These are phyloP conservation scores for Protodeltote pygarga DNA, from an alignment of 2,888 invertebrate genomes.

Conservation along the genomic window DNA sequence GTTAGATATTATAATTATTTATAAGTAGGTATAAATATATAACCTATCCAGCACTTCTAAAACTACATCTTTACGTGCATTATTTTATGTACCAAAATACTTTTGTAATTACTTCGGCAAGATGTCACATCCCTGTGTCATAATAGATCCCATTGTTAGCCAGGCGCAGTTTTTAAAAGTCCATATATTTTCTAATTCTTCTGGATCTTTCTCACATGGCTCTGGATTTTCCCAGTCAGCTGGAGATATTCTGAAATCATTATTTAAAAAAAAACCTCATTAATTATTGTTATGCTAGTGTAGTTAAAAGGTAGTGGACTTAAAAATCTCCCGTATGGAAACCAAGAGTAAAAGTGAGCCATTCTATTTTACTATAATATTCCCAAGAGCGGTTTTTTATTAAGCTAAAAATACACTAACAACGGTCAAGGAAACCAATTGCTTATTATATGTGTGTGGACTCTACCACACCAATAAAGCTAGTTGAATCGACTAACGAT, in stretches of 20 bases:
- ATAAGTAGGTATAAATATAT: no score
- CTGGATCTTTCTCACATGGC: conserved; percentile 94
- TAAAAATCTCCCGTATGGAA: neutral
- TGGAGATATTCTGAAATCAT: conserved; percentile 91
- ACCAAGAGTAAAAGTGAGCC: neutral
- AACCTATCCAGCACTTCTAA: no score
- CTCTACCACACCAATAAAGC: no score
- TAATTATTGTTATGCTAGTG: no score
- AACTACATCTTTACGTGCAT: neutral
- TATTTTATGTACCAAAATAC: neutral
- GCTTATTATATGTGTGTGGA: no score
- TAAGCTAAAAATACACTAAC: no score
- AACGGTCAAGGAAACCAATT: no score
- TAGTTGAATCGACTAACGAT: no score
- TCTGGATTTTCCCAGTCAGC: conserved; percentile 98
- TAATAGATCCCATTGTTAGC: conserved; percentile 96
- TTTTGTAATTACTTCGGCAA: conserved; percentile 91
- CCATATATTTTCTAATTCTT: conserved; percentile 96
- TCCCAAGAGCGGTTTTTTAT: no score
- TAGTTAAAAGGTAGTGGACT: neutral
- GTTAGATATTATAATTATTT: no score
- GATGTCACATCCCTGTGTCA: conserved; percentile 97
- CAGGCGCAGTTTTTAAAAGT: conserved; percentile 95
- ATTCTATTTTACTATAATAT: neutral
- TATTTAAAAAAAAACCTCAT: neutral